Base-by-base conservation (phyloP, 2,797 vertebrate species). In the Pogoniulus pusillus region DNA sequence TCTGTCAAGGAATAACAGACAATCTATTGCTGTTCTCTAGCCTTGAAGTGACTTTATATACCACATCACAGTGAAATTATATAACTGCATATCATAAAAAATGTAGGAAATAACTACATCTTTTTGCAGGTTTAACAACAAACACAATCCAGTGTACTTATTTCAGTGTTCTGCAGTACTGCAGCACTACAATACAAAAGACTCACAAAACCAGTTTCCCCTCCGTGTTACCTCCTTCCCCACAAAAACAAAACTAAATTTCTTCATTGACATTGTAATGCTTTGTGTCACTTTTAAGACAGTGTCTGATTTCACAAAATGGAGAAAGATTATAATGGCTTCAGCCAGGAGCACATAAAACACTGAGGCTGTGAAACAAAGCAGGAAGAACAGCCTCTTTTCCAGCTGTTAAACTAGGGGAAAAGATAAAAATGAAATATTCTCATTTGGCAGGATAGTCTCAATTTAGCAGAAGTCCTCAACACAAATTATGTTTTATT, bases 1-100 rank as follows among this genome's bases (percentile, higher is more conserved):
- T 97, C 99, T 99, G 89, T 70, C 63, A 77, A 87, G 73, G 66
- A 92, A 85, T 13, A 90, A 95, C 37, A 89, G 24, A 87, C 34
- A 86, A 85, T 84, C 78, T 76, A 51, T 74, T 87, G 78, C 65
- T 74, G 37, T 70, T 86, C 70, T 84, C 41, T 43, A 59, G 34
- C 45, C 47, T 62, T 6, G 5, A 55, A 55, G 41, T 57, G 64
- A 79, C 35, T 82, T 71, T 12, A 85, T 13, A 49, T 26, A 72
- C 2, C 22, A 86, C 70, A 92, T 85, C 63, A 90, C 14, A 63
- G 16, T n/a, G 43, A 88, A 76, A 93, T 57, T 59, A 70, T 30
- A 82, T 16, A 89, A 58, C 39, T 32, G 19, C 24, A 78, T 12
- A 4, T 78, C 41, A 49, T 16, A 68, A 9, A 20, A 51, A 76